Conservation (phyloP, 2,113 vertebrate genomes). For the Seriola quinqueradiata region DNA sequence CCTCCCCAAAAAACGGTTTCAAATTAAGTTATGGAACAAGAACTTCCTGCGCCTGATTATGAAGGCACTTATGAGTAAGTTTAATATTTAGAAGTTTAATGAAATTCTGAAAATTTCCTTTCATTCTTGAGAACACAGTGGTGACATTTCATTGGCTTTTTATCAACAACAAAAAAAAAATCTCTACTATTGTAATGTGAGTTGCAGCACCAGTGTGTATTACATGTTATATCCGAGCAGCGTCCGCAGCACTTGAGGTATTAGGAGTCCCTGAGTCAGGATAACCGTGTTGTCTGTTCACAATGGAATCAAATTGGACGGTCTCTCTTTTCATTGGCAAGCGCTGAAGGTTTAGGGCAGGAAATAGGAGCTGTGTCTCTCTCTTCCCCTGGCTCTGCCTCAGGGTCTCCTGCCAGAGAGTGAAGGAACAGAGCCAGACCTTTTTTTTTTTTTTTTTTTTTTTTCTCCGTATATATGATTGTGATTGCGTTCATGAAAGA, state of each 20-base stretch:
- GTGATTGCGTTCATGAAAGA: slow-evolving; percentile 48
- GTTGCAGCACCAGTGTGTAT: not conserved
- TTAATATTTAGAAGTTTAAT: not conserved
- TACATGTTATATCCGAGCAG: slow-evolving; percentile 8
- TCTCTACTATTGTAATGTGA: not conserved
- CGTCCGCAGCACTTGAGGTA: slow-evolving; percentile 30
- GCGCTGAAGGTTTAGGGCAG: slow-evolving; percentile 66
- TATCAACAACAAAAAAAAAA: not conserved
- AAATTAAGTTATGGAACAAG: not conserved
- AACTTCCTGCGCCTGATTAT: not conserved
- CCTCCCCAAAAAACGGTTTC: not conserved
- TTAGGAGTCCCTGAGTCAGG: slow-evolving; percentile 73
- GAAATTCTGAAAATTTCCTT: not conserved
- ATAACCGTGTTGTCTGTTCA: slow-evolving; percentile 54
- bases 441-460: not conserved
- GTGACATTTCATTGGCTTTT: not conserved
- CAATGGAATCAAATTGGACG: slow-evolving; percentile 66
- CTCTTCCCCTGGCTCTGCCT: slow-evolving; percentile 66
- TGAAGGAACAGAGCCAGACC: slow-evolving; percentile 61
- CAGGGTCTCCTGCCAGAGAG: slow-evolving; percentile 69
- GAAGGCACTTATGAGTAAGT: not conserved
- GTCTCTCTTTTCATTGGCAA: slow-evolving; percentile 76
- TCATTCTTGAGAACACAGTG: not conserved
- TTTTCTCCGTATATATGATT: slow-evolving; percentile 37
- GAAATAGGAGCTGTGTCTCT: slow-evolving; percentile 74